Evolutionary conservation across 2,113 vertebrate species (phyloP).

Genomic region (Cyanoramphus novaezelandiae): DNA sequence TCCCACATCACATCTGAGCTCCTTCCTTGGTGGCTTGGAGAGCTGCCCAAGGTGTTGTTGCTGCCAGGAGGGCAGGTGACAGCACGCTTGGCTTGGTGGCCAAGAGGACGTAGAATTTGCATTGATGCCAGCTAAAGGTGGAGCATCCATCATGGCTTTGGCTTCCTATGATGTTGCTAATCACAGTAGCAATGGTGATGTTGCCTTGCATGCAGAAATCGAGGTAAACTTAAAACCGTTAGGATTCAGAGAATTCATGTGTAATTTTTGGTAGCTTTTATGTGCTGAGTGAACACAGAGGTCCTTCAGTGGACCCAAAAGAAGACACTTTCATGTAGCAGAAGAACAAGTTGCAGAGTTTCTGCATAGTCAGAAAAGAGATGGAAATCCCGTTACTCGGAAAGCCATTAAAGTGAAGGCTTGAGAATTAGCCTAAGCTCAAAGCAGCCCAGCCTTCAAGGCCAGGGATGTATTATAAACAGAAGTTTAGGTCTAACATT

Average conservation of each 20-base stretch:
- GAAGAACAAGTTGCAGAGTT: not conserved
- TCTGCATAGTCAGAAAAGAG: not conserved
- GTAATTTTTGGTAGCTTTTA: not conserved
- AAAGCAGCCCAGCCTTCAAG: not conserved
- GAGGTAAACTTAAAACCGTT: not conserved
- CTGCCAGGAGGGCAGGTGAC: not conserved
- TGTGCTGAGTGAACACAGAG: not conserved
- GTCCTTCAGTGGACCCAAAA: not conserved
- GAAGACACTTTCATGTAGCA: not conserved
- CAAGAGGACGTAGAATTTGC: not conserved
- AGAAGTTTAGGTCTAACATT: not conserved
- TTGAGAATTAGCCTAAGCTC: not conserved
- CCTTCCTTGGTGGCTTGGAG: not conserved
- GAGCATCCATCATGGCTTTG: not conserved
- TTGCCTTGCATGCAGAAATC: not conserved
- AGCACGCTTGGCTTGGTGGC: not conserved
- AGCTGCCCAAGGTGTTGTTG: not conserved
- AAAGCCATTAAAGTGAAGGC: not conserved
- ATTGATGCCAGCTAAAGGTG: not conserved
- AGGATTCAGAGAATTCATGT: not conserved
- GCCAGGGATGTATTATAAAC: not conserved
- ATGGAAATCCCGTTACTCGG: not conserved
- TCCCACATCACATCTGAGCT: not conserved
- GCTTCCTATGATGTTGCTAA: not conserved
- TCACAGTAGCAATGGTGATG: not conserved